Evolutionary conservation across 2,888 invertebrate species (phyloP).

Genomic region (Pachymerium ferrugineum): DNA sequence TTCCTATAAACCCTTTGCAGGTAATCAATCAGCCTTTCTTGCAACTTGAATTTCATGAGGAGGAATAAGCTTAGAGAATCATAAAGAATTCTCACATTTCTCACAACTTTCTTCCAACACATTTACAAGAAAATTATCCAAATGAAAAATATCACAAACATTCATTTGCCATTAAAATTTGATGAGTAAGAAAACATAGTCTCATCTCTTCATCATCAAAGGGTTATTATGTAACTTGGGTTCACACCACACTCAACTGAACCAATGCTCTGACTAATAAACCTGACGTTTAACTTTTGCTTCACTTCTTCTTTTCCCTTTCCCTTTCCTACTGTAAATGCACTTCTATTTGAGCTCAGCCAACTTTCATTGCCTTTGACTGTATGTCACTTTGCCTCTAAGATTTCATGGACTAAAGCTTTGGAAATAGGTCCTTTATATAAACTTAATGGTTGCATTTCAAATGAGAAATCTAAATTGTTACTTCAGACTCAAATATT

Average conservation of each 20-base stretch:
- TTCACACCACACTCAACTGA: conserved; percentile 9
- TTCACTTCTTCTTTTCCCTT: conserved; percentile 13
- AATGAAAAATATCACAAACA: too few species aligned
- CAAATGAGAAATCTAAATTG: background rate
- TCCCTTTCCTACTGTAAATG: conserved; percentile 16
- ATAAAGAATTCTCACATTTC: background rate
- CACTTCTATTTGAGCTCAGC: conserved; percentile 19
- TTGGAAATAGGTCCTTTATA: background rate
- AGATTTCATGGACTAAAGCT: conserved; percentile 20
- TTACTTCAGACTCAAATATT: too few species aligned
- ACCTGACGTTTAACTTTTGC: conserved; percentile 27
- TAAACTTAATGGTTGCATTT: conserved; percentile 6
- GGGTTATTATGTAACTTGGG: background rate
- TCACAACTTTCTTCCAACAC: background rate
- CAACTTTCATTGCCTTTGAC: conserved; percentile 11
- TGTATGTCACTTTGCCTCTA: conserved; percentile 11
- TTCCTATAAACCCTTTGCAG: background rate
- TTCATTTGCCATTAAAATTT: background rate
- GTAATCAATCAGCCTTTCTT: conserved; percentile 2
- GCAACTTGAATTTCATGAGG: conserved; percentile 19
- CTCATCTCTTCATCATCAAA: conserved; percentile 12
- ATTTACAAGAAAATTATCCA: background rate
- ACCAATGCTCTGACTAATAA: conserved; percentile 21
- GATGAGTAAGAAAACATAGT: too few species aligned
- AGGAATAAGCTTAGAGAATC: conserved; percentile 12